A percentile compares a stretch with the other conserved stretches of the same genome.
These are phyloP conservation scores for Geopemphigus sp. DNA, from an alignment of 1,140 invertebrate species.

Conservation along the genomic window DNA sequence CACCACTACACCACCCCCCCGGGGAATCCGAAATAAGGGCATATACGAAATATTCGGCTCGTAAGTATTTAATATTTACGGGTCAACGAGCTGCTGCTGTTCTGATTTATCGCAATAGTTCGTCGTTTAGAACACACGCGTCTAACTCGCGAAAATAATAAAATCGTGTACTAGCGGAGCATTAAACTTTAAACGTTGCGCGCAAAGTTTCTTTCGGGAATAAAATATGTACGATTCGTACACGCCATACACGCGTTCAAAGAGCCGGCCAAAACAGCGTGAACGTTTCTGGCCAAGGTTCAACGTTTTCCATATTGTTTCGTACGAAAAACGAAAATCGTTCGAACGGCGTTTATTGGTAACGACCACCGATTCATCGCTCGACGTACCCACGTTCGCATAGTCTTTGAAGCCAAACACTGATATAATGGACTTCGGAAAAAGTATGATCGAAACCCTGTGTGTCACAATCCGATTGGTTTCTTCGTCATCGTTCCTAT, in stretches of 20 bases:
- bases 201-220: constrained; percentile 12
- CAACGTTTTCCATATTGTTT: neutral
- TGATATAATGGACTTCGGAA: no score
- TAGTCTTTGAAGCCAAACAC: no score
- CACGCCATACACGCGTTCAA: neutral
- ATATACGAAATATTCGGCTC: constrained; percentile 43
- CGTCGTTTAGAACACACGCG: constrained; percentile 36
- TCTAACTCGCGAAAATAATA: constrained; percentile 15
- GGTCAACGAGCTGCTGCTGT: constrained; percentile 23
- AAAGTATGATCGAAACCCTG: no score
- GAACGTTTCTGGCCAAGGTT: neutral
- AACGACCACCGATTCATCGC: no score
- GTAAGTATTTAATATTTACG: constrained; percentile 33
- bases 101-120: constrained; percentile 41
- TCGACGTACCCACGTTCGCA: no score
- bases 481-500: no score
- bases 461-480: no score
- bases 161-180: constrained; percentile 3
- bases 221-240: constrained; percentile 4
- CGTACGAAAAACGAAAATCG: neutral
- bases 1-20: neutral
- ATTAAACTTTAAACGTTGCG: constrained; percentile 5
- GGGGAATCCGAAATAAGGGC: neutral
- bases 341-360: neutral
- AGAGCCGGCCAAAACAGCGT: neutral